Conservation (phyloP, 1,140 invertebrate species). For the Philaenus spumarius region DNA sequence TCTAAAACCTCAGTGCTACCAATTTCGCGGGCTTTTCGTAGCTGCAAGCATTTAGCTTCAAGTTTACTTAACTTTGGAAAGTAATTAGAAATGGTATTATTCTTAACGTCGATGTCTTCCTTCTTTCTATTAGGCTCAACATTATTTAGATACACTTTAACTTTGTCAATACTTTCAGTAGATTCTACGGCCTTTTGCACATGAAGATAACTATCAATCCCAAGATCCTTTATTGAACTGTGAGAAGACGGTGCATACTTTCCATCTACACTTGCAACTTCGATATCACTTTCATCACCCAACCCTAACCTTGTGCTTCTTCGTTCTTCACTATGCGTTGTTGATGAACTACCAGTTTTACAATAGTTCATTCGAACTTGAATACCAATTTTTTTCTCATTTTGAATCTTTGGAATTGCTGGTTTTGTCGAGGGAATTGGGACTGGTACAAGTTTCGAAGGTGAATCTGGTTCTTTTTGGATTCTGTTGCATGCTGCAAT, state of each 20-base stretch:
- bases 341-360: not conserved
- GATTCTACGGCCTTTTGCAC: not conserved
- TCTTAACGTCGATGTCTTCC: not conserved
- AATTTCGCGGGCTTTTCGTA: not conserved
- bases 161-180: slow-evolving; percentile 3
- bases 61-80: not conserved
- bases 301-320: not conserved
- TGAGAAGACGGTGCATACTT: not conserved
- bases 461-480: not conserved
- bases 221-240: not conserved
- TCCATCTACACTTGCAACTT: not conserved
- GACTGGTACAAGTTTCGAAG: not conserved
- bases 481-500: slow-evolving; percentile 34
- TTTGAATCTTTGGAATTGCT: not conserved
- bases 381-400: slow-evolving; percentile 22
- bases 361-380: slow-evolving; percentile 21
- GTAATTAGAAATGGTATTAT: not conserved
- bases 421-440: not conserved
- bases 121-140: not conserved
- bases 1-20: not conserved
- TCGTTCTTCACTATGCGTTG: not conserved
- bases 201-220: not conserved
- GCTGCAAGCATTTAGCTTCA: slow-evolving; percentile 7
- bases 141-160: not conserved
- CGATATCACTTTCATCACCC: slow-evolving; percentile 2